phyloP scores from a whole-genome alignment of 2,113 vertebrate species.

The Delphinapterus leucas region DNA sequence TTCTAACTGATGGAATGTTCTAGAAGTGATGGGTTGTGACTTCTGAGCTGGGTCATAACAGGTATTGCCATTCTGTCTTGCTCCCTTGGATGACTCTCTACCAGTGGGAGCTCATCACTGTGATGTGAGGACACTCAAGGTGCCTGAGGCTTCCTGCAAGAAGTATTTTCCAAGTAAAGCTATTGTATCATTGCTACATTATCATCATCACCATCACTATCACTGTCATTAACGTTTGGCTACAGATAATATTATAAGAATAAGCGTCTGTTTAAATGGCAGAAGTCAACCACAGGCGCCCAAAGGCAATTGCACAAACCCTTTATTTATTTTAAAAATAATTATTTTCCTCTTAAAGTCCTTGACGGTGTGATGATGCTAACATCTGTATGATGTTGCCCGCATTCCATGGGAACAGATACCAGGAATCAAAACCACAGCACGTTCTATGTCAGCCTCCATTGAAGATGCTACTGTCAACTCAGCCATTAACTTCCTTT shows the following conservation, averaged over 20 bases:
- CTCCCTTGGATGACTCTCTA: neutral
- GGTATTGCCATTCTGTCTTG: neutral
- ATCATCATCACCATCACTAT: too few relatives aligned
- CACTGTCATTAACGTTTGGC: neutral
- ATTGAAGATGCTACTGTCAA: conserved; percentile 22
- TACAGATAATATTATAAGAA: neutral
- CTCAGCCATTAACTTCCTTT: conserved; percentile 30
- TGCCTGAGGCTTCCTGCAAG: neutral
- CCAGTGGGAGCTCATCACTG: neutral
- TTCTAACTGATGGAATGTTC: neutral
- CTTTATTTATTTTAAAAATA: neutral
- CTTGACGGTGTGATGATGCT: neutral
- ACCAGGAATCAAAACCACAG: neutral
- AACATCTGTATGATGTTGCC: neutral
- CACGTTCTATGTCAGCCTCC: neutral
- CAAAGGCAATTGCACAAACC: neutral
- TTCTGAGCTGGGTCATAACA: neutral
- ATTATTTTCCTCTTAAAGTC: neutral
- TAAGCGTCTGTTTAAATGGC: neutral
- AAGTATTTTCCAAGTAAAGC: neutral
- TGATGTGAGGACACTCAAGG: neutral
- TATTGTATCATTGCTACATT: neutral
- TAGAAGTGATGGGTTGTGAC: neutral
- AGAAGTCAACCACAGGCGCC: neutral
- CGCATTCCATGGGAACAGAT: neutral